Evolutionary conservation across 2,797 vertebrate genomes (phyloP).

Genomic region (Oophaga sylvatica): DNA sequence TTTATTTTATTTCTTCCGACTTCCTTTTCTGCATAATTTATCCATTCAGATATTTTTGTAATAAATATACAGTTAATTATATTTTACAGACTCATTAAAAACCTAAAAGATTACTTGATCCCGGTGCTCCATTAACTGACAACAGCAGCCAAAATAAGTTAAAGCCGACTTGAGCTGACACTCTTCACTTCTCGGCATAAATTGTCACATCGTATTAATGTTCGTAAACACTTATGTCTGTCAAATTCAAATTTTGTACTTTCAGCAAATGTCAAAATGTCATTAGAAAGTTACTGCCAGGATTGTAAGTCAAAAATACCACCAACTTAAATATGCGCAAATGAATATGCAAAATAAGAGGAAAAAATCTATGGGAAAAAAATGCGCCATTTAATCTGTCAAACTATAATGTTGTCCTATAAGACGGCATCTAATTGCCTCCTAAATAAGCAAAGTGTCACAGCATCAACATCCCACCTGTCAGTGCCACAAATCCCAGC

Average conservation of each 20-base stretch:
- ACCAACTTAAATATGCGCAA: slow-evolving; percentile 30
- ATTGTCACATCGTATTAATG: slow-evolving; percentile 46
- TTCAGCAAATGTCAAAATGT: slow-evolving; percentile 58
- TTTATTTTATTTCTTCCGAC: background rate
- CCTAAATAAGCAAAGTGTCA: slow-evolving; percentile 58
- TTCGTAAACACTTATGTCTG: slow-evolving; percentile 51
- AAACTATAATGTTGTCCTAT: slow-evolving; percentile 57
- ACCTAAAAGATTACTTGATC: background rate
- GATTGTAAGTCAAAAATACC: slow-evolving; percentile 51
- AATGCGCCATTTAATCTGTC: slow-evolving; percentile 49
- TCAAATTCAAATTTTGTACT: slow-evolving; percentile 57
- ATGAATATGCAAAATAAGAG: slow-evolving; percentile 48
- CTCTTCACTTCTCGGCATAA: slow-evolving; percentile 22
- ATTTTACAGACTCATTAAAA: slow-evolving; percentile 5
- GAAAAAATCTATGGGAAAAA: slow-evolving; percentile 34
- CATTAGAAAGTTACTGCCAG: slow-evolving; percentile 41
- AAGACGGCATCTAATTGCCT: slow-evolving; percentile 61
- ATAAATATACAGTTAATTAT: slow-evolving; percentile 11
- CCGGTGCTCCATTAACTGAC: background rate
- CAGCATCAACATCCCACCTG: slow-evolving; percentile 47
- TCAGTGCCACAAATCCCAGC: slow-evolving; percentile 1
- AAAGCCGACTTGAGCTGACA: slow-evolving; percentile 9
- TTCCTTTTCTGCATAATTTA: background rate
- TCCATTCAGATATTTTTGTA: background rate
- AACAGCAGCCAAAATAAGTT: slow-evolving; percentile 22